Evolutionary conservation across 2,797 vertebrate species (phyloP).

Genomic region (Linurgus olivaceus): DNA sequence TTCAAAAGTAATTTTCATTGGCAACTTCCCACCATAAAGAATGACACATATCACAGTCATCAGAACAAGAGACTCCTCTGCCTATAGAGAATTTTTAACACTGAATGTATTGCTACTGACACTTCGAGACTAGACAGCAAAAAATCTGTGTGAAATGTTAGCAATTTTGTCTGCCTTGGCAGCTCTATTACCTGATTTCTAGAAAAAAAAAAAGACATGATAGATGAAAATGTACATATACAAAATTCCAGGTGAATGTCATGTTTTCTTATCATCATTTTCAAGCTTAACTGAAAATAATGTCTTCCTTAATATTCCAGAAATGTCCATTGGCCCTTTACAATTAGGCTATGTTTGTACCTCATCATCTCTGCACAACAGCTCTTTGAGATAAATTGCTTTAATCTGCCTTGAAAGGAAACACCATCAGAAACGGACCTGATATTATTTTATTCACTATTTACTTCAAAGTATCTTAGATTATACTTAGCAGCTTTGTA

Average conservation of each 20-base stretch:
- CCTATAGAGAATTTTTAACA: conserved; percentile 44
- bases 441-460: background rate
- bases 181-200: conserved; percentile 40
- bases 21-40: conserved; percentile 59
- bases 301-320: conserved; percentile 35
- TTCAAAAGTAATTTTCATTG: conserved; percentile 59
- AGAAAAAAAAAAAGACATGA: background rate
- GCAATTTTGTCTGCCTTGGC: conserved; percentile 34
- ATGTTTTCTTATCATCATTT: background rate
- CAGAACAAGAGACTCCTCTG: background rate
- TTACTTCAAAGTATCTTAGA: background rate
- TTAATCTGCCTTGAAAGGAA: background rate
- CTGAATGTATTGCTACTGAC: conserved; percentile 58
- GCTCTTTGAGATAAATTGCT: conserved; percentile 1
- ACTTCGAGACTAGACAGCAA: conserved; percentile 35
- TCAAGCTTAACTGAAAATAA: background rate
- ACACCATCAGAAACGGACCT: background rate
- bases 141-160: conserved; percentile 23
- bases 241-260: conserved; percentile 12
- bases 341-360: background rate
- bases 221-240: background rate
- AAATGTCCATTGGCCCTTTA: background rate
- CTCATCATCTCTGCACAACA: background rate
- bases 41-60: conserved; percentile 1
- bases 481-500: conserved; percentile 9